Evolutionary conservation across 2,113 vertebrate genomes (phyloP).

Genomic region (Chloropsis hardwickii): DNA sequence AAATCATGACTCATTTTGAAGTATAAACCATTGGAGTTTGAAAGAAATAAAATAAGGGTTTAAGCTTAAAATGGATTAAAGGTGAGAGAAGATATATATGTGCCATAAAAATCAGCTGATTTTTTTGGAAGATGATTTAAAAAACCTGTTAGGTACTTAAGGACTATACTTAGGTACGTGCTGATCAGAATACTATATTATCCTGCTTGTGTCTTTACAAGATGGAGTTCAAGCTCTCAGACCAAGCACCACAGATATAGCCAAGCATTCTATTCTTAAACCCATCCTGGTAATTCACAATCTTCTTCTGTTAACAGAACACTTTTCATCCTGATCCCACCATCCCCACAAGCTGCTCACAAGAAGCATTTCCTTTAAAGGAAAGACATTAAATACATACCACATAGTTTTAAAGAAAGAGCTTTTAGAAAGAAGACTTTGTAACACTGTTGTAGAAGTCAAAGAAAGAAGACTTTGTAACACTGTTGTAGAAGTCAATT

Average conservation of each 20-base stretch:
- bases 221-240: background rate
- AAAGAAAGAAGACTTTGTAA: background rate
- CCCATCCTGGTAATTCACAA: background rate
- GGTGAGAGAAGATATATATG: background rate
- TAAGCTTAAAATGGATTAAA: constrained; percentile 59
- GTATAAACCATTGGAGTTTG: background rate
- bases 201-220: background rate
- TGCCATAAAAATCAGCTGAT: background rate
- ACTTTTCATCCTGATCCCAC: background rate
- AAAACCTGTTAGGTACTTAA: background rate
- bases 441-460: background rate
- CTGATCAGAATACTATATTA: background rate
- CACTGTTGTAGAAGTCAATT: background rate
- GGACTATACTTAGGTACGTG: background rate
- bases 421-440: background rate
- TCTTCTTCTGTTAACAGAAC: background rate
- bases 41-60: constrained; percentile 12
- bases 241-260: background rate
- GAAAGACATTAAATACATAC: background rate
- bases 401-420: background rate
- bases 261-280: background rate
- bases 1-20: constrained; percentile 28
- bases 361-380: background rate
- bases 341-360: background rate
- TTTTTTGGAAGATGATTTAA: background rate